Base-by-base conservation (phyloP, 2,113 vertebrate genomes). In the Paramisgurnus dabryanus region DNA sequence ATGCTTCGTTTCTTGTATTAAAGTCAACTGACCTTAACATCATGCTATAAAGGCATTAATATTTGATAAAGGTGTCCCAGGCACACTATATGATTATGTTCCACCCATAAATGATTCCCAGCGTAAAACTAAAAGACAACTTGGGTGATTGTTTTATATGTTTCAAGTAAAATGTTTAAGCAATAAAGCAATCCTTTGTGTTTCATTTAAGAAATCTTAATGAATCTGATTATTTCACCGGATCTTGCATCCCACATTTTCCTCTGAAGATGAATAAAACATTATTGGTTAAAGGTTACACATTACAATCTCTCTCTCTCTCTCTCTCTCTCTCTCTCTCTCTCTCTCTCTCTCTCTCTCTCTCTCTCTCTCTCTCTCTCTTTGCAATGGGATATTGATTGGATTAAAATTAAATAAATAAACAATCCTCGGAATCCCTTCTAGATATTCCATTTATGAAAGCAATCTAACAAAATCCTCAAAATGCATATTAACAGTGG, bases 381-480 rank as follows among this genome's bases (percentile, higher is more conserved):
- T 67, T 8, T 41, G 78, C 73, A 81, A 79, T 80, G 64, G 67
- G 60, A n/a, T 61, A 78, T 66, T 76, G 40, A 81, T 83, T 67
- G 11, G 8, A 76, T 67, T 40, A 82, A 76, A 60, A 45, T 45
- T 49, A 75, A 61, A 74, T 47, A 63, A 61, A 64, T 47, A 64
- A 76, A 58, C 43, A 49, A 73, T 80, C 66, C 79, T 13, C 43
- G 5, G 22, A 73, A 63, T 27, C 39, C 41, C 18, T 40, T 17
- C n/a, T n/a, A 13, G 55, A 66, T 80, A 11, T 27, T 63, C 34
- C 4, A 45, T 49, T 68, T 69, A 67, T 18, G 67, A 66, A 82
- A 72, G 43, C 45, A 27, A 64, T 57, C 64, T 53, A 40, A 57
- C 57, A 43, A 55, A 57, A 68, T 53, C 49, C 50, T 6, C 2